Evolutionary conservation across 2,113 vertebrate species (phyloP).

Genomic region (Myanophis thanlyinensis): DNA sequence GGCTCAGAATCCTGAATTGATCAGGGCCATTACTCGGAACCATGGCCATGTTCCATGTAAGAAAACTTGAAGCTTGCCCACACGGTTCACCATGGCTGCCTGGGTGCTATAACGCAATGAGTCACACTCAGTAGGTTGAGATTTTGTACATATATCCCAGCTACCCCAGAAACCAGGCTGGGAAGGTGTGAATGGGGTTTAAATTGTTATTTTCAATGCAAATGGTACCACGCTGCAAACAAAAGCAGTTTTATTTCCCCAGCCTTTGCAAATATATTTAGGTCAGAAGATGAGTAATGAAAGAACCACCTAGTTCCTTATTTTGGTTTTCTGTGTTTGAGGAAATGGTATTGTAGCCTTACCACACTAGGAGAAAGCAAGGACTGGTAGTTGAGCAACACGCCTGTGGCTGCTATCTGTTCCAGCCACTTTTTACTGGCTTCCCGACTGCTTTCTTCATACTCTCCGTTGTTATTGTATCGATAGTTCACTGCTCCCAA

Average conservation of each 20-base stretch:
- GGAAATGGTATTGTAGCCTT: conserved; percentile 57
- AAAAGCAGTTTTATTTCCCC: neutral
- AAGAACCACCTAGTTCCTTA: neutral
- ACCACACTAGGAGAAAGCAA: conserved; percentile 83
- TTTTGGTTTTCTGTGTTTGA: neutral
- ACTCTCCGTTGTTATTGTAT: conserved; percentile 95
- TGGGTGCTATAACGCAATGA: neutral
- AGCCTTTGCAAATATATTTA: neutral
- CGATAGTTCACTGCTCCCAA: conserved; percentile 85
- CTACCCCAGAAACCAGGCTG: neutral
- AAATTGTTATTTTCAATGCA: neutral
- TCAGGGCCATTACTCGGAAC: too few relatives aligned
- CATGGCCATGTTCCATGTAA: neutral
- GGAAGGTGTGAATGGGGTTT: neutral
- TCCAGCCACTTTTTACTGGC: conserved; percentile 98
- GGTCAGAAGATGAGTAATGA: neutral
- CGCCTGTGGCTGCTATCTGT: conserved; percentile 88
- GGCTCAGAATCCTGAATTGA: too few relatives aligned
- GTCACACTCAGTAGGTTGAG: neutral
- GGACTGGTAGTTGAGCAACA: conserved; percentile 91
- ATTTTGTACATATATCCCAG: neutral
- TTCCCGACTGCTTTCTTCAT: conserved; percentile 92
- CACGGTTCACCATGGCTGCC: neutral
- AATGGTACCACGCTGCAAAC: neutral
- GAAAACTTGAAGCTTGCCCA: neutral